phyloP scores from a whole-genome alignment of 92 coral and sea anemone genomes.

The Pocillopora grandis region DNA sequence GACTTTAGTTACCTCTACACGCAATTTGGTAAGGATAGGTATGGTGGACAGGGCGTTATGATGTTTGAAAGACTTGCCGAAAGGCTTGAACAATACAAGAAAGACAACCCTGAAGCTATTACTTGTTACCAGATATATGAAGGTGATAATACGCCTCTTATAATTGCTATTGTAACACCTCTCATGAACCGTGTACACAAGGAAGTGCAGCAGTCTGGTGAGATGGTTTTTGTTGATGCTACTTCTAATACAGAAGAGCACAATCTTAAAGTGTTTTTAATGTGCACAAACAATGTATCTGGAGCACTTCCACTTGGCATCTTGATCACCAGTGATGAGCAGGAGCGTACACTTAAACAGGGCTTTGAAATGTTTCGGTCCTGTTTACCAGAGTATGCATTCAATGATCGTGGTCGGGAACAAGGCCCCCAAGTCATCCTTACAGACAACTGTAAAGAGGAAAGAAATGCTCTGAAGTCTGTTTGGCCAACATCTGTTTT shows the following conservation, averaged over 20 bases:
- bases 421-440: constrained; percentile 53
- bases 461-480: too few species aligned
- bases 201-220: constrained; percentile 57
- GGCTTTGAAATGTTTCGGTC: constrained; percentile 59
- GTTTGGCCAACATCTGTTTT: too few species aligned
- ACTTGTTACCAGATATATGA: too few species aligned
- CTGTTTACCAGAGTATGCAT: constrained; percentile 55
- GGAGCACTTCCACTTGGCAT: constrained; percentile 36
- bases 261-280: constrained; percentile 33
- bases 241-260: neutral
- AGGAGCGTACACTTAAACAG: constrained; percentile 53
- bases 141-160: too few species aligned
- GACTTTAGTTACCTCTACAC: constrained; percentile 49
- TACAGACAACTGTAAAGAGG: constrained; percentile 27
- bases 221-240: constrained; percentile 62
- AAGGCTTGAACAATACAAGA: too few species aligned
- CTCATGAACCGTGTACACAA: constrained; percentile 16
- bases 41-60: too few species aligned
- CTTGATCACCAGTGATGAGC: constrained; percentile 62
- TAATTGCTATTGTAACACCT: too few species aligned
- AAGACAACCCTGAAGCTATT: too few species aligned
- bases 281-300: constrained; percentile 50
- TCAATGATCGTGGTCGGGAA: constrained; percentile 32
- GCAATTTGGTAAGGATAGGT: constrained; percentile 32
- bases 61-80: too few species aligned